Evolutionary conservation across 2,113 vertebrate genomes (phyloP).

Genomic region (Atherinomorus stipes): DNA sequence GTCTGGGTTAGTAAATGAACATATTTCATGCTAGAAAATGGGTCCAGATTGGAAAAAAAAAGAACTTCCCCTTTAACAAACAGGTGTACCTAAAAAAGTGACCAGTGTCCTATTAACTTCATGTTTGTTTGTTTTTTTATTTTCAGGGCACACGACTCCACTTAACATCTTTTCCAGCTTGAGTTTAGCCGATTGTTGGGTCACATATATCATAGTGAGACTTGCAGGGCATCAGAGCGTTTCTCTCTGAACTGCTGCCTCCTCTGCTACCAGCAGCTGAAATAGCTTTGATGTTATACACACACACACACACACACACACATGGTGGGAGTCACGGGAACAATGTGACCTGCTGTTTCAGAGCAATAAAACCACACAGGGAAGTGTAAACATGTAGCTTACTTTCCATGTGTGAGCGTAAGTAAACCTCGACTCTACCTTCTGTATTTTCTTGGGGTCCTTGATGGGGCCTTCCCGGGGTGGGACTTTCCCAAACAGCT

Average conservation of each 20-base stretch:
- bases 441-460: slow-evolving; percentile 85
- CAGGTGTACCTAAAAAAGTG: too few species aligned
- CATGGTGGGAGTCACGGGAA: too few species aligned
- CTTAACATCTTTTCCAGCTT: background rate
- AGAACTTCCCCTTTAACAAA: too few species aligned
- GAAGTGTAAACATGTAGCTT: background rate
- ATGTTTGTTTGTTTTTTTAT: too few species aligned
- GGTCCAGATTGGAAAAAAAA: too few species aligned
- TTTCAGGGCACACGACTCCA: too few species aligned
- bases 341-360: background rate
- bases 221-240: too few species aligned
- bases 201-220: background rate
- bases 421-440: slow-evolving; percentile 81
- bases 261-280: background rate
- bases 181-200: background rate
- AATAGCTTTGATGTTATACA: background rate
- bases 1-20: too few species aligned
- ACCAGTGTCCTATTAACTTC: too few species aligned
- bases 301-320: too few species aligned
- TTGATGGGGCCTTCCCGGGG: slow-evolving; percentile 83
- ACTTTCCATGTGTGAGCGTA: too few species aligned
- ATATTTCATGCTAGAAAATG: too few species aligned
- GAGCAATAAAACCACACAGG: background rate
- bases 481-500: slow-evolving; percentile 90
- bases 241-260: background rate